Evolutionary conservation across 30 jellyfish, hydroid and myxozoan genomes (phyloP).

Genomic region (Aurelia sp.): DNA sequence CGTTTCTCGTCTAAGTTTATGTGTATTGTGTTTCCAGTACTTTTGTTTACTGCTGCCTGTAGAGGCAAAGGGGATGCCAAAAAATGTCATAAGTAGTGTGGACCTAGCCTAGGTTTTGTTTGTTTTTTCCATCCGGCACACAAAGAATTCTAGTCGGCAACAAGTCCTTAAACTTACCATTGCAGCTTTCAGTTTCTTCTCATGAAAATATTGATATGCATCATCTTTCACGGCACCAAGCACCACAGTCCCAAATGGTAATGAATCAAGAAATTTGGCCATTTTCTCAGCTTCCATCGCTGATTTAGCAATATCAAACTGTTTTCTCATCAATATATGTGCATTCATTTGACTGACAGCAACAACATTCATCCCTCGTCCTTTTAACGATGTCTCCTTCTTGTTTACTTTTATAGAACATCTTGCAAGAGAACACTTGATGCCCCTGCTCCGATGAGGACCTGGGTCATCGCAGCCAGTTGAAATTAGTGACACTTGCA

Average conservation of each 20-base stretch:
- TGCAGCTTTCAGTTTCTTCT: conserved; percentile 11
- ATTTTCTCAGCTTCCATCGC: conserved; percentile 40
- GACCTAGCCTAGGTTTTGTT: too few species aligned
- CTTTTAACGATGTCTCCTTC: conserved; percentile 47
- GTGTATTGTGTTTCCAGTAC: too few species aligned
- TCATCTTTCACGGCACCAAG: conserved; percentile 55
- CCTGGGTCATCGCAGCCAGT: conserved; percentile 72
- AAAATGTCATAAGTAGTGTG: too few species aligned
- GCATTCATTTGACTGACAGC: conserved; percentile 53
- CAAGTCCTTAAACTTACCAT: conserved; percentile 28
- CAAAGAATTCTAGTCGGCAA: too few species aligned
- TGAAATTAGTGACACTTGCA: conserved; percentile 35
- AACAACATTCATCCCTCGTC: conserved; percentile 63
- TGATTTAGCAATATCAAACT: conserved; percentile 48
- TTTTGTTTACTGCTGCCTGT: too few species aligned
- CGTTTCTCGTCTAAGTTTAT: too few species aligned
- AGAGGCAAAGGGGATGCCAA: too few species aligned
- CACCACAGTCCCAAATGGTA: conserved; percentile 36
- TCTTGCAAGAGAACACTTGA: conserved; percentile 21
- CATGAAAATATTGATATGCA: conserved; percentile 21
- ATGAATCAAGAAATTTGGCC: conserved; percentile 23
- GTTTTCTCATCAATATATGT: conserved; percentile 30
- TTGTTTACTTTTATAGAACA: conserved; percentile 52
- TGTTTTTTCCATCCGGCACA: too few species aligned
- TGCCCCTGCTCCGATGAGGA: neutral